Base-by-base conservation (phyloP, 1,140 invertebrate genomes). In the Proctacanthus coquilletti region DNA sequence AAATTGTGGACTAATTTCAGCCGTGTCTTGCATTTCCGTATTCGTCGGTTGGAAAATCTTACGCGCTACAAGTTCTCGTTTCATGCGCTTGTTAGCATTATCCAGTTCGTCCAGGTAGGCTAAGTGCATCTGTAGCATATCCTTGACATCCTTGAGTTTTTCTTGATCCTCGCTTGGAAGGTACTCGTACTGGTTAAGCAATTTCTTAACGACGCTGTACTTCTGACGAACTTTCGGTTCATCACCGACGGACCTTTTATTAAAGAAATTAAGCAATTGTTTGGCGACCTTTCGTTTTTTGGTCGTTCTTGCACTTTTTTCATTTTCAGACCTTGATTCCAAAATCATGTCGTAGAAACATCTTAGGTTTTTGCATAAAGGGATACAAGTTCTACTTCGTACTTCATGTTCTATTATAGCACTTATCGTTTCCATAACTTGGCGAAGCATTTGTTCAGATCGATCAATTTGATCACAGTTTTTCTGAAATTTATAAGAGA, bases 261-360 rank as follows among this genome's bases (percentile, higher is more conserved):
- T 9, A 27, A 9, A 27, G 23, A 27, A 9, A 13, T 8, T 27
- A 9, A 13, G 8, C 23, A 27, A 27, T 9, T 27, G 23, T 13
- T 9, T 27, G 23, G 13, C 13, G 23, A 8, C 13, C 23, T 27
- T 27, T 9, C 23, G 23, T 27, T 27, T 27, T 27, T 13, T 8
- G 8, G 23, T 9, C 8, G 23, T 27, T 13, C 23, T 8, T 13
- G 8, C 23, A 13, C 13, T 27, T 9, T 45, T 48, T 3, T 51
- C 31, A 31, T 55, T 45, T 21, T 53, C 48, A 1, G 35, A 27
- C 9, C 36, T 41, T 0, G 48, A 42, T 21, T 41, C 41, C 1
- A 57, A 14, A 1, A 57, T 55, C 3, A 44, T 13, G 3, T 57
- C 40, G 13, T 57, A 57, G 41, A 57, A 57, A 0, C 48, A 44